Base-by-base conservation (phyloP, 1,140 invertebrate species). In the Littorina saxatilis region DNA sequence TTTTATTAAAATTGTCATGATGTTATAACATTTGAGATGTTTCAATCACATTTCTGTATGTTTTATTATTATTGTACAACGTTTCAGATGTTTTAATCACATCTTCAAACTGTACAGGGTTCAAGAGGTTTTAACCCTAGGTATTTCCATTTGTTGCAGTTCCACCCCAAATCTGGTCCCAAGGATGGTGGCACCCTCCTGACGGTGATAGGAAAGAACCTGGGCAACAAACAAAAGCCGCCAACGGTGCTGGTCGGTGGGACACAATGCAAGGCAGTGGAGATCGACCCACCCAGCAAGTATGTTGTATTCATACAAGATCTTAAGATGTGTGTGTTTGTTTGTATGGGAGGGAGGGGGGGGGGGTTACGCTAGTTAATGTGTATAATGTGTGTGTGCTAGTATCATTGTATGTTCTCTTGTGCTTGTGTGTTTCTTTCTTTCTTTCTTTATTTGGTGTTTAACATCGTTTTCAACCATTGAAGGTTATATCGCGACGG, bases 111-210 rank as follows among this genome's bases (percentile, higher is more conserved):
- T n/a, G n/a, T n/a, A n/a, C n/a, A n/a, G 11, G 9, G 23, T 40
- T 39, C 17, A 13, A 40, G 4, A 13, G 15, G 9, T 17, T 20
- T 74, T 76, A 35, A 20, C 61, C 11, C 32, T 20, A 58, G 9
- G 13, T 15, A 2, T 75, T 77, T 79, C 77, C 43, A 66, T 47
- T 13, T 58, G 9, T 91, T 93, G 47, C 89, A 96, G 95, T 98
- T 99, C 85, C 96, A 96, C 91, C 98, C 98, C 0, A 90, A 97
- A 35, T 97, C 96, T 91, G 98, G 98, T 20, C 99, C 98, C 15
- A 95, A 98, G 72, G 97, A 99, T 94, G 98, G 98, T 39, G 98
- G 98, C 1, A 99, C 99, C 32, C 91, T 97, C 47, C 95, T 99
- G 0, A 99, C 97, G 11, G 99, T 99, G 80, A 96, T 97, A 93